Evolutionary conservation across 2,113 vertebrate species (phyloP), one percentile per base, ranked within the genome.

Genomic region (Tupaia tana): DNA sequence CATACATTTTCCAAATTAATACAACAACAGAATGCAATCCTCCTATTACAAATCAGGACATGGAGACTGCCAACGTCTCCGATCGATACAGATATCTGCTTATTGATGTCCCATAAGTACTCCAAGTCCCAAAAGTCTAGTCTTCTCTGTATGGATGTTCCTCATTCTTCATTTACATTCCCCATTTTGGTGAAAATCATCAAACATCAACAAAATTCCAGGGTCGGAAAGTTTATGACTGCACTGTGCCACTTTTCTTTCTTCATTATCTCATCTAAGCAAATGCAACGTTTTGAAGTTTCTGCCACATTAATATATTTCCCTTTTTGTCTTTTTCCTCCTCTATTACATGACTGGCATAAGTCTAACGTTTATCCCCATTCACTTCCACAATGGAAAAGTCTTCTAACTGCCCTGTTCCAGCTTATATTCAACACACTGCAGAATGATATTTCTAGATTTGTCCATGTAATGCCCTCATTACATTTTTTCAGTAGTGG

Each of bases 1-100:
- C 24, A 91, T 54, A 31, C 19, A 66, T 69, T n/a, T 80, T 91
- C 54, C 70, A 82, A 79, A 79, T 70, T 84, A 90, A 79, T 69
- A 87, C 52, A 80, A 29, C 22, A 84, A 67, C 2, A 12, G 93
- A 86, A 78, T 73, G 20, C 34, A 74, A 11, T 74, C 18, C 31
- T 29, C 83, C 52, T 27, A 56, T 63, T 80, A 67, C 16, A 61
- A 81, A 31, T 61, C 19, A 27, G 34, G 24, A 80, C 85, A 71
- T 0, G 2, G 69, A 86, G 14, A 69, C 43, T 67, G 25, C 24
- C 82, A 15, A 59, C 66, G 19, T 64, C 59, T 43, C 54, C 58
- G 15, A 27, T 54, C 64, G 86, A 56, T 16, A 24, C 6, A 69
- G 15, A 69, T 78, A 78, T 56, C 12, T 86, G 15, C 20, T 88